These are phyloP conservation scores for Crossaster papposus DNA, from an alignment of 53 echinoderm and acorn worm genomes.

Conservation along the genomic window DNA sequence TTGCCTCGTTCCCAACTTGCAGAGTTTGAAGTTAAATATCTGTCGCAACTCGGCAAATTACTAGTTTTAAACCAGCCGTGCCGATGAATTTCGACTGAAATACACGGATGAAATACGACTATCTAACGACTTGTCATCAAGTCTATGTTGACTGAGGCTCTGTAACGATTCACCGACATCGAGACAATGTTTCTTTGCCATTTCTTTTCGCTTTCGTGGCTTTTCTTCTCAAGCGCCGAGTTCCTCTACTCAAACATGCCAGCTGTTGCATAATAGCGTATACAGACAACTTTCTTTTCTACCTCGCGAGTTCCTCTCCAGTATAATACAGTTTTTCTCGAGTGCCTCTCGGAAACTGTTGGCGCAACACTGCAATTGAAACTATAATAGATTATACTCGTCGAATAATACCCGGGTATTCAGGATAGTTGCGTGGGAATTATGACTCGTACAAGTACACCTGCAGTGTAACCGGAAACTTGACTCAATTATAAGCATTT, in stretches of 20 bases:
- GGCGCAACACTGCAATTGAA: not conserved
- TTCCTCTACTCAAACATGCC: not conserved
- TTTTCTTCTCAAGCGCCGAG: not conserved
- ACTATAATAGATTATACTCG: not conserved
- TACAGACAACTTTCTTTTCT: not conserved
- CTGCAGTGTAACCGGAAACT: too few relatives aligned
- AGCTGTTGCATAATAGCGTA: not conserved
- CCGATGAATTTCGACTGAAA: too few relatives aligned
- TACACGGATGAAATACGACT: too few relatives aligned
- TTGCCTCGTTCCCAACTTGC: too few relatives aligned
- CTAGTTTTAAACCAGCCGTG: too few relatives aligned
- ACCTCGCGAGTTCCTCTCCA: slow-evolving; percentile 14
- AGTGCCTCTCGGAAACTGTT: slow-evolving; percentile 20
- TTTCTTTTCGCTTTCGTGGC: not conserved
- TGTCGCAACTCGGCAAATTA: too few relatives aligned
- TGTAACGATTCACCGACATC: too few relatives aligned
- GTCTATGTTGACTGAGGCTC: too few relatives aligned
- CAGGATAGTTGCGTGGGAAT: not conserved
- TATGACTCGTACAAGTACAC: not conserved
- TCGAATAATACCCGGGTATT: too few relatives aligned
- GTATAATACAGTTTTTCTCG: slow-evolving; percentile 21
- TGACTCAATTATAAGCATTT: too few relatives aligned
- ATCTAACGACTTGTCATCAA: too few relatives aligned
- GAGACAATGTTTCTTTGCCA: not conserved
- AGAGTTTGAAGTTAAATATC: too few relatives aligned